Evolutionary conservation across 2,888 invertebrate species (phyloP), one percentile per base, ranked within the genome.

Genomic region (Horisme vitalbata): DNA sequence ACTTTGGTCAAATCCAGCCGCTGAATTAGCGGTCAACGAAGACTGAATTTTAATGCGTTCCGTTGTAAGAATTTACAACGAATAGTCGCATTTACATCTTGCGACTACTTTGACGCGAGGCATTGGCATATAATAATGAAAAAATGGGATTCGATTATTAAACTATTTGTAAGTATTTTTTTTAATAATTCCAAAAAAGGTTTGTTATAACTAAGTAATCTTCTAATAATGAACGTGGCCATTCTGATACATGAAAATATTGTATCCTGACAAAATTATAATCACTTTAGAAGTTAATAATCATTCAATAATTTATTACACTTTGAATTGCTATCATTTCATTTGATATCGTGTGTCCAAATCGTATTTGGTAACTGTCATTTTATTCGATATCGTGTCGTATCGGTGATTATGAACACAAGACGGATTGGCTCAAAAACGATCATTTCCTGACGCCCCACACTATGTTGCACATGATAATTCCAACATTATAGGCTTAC

Each of bases 381-480:
- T n/a, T 14, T 3, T 9, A 10, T 1, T 15, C 18, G 31, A 1
- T 5, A 2, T 4, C 27, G 28, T 20, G 30, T 41, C 46, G 41
- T 41, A 11, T 41, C 41, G 46, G 30, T 23, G n/a, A 26, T 31
- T 26, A 41, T 6, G 10, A 18, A 26, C 6, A n/a, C 28, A 54
- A 59, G 62, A 54, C 68, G 38, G 21, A 18, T 35, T 65, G 63
- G 62, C 66, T 63, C 57, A 52, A 71, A 68, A 71, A 53, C 59
- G 56, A 65, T 63, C 62, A 67, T 75, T 79, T 76, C 74, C 76
- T 79, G 72, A 63, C 68, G 52, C 47, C 55, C 52, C 57, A 63
- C 59, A 73, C 69, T 71, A 73, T 74, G 52, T 54, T 52, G 71
- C 61, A 67, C 73, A 74, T 75, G 68, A 55, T 72, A 74, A 76